Conservation (phyloP, 2,113 vertebrate species). For the Chrysemys picta region DNA sequence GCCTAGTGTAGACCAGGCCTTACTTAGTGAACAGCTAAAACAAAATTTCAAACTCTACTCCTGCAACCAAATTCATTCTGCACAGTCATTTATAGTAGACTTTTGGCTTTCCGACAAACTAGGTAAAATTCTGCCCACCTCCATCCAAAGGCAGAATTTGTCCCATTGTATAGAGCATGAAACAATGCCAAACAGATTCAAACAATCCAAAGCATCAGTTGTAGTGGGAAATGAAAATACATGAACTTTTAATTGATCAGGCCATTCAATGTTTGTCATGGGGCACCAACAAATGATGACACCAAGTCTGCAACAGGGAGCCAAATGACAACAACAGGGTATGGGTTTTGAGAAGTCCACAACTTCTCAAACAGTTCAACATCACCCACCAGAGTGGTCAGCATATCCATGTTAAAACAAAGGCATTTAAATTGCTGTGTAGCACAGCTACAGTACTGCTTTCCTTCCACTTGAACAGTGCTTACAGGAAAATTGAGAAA, state of each 20-base stretch:
- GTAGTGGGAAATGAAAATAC: constrained; percentile 24
- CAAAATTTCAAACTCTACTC: not conserved
- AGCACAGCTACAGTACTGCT: not conserved
- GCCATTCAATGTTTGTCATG: constrained; percentile 20
- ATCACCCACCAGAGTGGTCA: constrained; percentile 10
- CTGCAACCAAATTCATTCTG: not conserved
- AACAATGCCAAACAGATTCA: not conserved
- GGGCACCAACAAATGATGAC: constrained; percentile 16
- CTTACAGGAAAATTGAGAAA: constrained; percentile 29
- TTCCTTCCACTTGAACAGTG: not conserved
- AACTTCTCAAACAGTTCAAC: constrained; percentile 37
- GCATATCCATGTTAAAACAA: not conserved
- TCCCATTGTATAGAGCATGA: not conserved
- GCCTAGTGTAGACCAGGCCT: no score
- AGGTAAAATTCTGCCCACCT: not conserved
- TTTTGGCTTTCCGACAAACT: not conserved
- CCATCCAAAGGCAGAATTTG: not conserved
- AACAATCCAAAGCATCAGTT: not conserved
- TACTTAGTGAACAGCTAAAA: not conserved
- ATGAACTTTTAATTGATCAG: not conserved
- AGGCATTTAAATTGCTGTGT: not conserved
- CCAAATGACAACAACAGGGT: constrained; percentile 41
- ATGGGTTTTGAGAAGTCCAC: constrained; percentile 52
- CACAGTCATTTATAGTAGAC: not conserved
- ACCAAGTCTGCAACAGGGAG: not conserved